phyloP scores from a whole-genome alignment of 92 coral and sea anemone genomes.

The Meandrina meandrites region DNA sequence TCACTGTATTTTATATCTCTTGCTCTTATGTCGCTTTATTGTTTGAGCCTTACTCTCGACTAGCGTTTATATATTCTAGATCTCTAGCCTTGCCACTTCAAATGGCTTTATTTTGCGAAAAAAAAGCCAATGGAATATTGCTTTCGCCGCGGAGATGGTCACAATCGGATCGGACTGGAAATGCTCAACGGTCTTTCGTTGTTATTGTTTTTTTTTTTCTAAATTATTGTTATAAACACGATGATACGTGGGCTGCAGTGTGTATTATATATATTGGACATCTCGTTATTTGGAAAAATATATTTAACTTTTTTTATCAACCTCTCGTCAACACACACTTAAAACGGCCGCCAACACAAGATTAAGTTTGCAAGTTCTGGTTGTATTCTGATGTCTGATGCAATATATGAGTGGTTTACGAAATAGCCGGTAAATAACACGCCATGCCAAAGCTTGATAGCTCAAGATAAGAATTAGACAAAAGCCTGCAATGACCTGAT shows the following conservation, averaged over 20 bases:
- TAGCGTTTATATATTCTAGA: not conserved
- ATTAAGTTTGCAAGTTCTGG: not conserved
- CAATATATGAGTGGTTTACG: not conserved
- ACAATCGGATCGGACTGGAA: too few species aligned
- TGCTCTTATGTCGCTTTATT: not conserved
- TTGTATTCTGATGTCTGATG: not conserved
- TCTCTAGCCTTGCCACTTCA: not conserved
- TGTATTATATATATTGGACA: not conserved
- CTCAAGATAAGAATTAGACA: not conserved
- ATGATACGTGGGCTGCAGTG: not conserved
- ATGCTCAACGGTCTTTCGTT: too few species aligned
- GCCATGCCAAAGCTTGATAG: not conserved
- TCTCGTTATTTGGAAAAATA: not conserved
- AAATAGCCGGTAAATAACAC: not conserved
- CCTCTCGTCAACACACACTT: not conserved
- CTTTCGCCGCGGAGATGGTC: not conserved
- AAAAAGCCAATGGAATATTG: constrained; percentile 1
- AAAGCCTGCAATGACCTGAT: not conserved
- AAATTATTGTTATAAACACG: too few species aligned
- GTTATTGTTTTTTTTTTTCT: not conserved
- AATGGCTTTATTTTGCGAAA: not conserved
- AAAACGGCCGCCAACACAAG: not conserved
- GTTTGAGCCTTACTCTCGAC: not conserved
- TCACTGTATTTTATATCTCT: not conserved
- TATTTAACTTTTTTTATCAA: not conserved